Conservation (phyloP, 2,797 vertebrate species). For the Typhlichthys subterraneus region DNA sequence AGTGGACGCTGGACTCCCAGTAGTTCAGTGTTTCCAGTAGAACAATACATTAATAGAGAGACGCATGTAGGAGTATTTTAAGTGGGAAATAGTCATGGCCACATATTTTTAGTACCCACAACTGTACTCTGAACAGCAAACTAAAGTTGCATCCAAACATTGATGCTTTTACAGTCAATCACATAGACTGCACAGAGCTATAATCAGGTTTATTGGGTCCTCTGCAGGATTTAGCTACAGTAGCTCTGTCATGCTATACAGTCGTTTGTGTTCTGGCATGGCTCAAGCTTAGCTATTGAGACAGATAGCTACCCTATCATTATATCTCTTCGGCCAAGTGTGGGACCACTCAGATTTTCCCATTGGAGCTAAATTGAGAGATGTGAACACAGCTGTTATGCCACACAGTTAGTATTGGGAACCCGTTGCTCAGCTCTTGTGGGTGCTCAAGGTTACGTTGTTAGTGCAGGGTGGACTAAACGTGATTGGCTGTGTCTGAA, state of each 20-base stretch:
- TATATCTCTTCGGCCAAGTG: constrained; percentile 29
- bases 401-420: constrained; percentile 8
- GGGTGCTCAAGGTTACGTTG: constrained; percentile 22
- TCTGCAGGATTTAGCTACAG: constrained; percentile 38
- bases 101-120: constrained; percentile 61
- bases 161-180: constrained; percentile 5
- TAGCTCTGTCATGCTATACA: constrained; percentile 38
- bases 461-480: constrained; percentile 15
- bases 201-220: constrained; percentile 39
- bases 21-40: constrained; percentile 55
- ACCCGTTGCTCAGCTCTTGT: constrained; percentile 11
- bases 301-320: constrained; percentile 42
- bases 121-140: constrained; percentile 1
- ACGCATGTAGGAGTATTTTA: constrained; percentile 50
- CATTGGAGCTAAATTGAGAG: constrained; percentile 37
- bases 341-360: constrained; percentile 45
- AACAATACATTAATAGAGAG: constrained; percentile 62
- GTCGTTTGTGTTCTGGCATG: constrained; percentile 23
- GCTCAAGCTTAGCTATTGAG: constrained; percentile 41
- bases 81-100: constrained; percentile 50
- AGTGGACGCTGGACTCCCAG: constrained; percentile 26
- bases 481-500: background rate
- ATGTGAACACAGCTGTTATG: constrained; percentile 34
- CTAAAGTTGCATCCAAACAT: background rate
- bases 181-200: background rate